phyloP scores from a whole-genome alignment of 1,140 invertebrate species.

The Drosophila triauraria region DNA sequence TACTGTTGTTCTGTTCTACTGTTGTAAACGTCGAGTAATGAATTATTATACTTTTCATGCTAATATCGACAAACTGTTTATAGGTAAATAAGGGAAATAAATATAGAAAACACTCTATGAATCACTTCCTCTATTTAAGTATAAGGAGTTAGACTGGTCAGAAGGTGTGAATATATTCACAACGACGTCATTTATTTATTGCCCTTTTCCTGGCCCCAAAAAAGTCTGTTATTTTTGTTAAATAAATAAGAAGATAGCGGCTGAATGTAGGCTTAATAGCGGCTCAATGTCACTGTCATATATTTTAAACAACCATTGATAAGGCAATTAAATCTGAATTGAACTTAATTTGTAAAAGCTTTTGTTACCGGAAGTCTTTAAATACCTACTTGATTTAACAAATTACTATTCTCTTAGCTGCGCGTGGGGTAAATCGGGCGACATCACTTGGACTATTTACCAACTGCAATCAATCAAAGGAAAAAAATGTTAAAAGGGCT shows the following conservation, averaged over 20 bases:
- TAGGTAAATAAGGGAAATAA: neutral
- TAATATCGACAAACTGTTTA: neutral
- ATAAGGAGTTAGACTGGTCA: neutral
- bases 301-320: neutral
- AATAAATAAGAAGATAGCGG: neutral
- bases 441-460: slow-evolving; percentile 2
- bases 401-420: neutral
- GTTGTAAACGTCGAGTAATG: no score
- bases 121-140: slow-evolving; percentile 1
- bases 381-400: neutral
- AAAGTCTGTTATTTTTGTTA: neutral
- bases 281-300: neutral
- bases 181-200: neutral
- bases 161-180: neutral
- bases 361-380: no score
- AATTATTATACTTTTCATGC: no score
- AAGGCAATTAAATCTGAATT: neutral
- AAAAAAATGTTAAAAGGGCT: neutral
- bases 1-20: no score
- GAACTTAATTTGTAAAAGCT: neutral
- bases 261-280: neutral
- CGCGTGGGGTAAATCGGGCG: neutral
- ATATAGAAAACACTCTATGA: neutral
- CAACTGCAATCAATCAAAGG: slow-evolving; percentile 10
- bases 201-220: neutral